A percentile compares a stretch with the other conserved stretches of the same genome.
Evolutionary conservation across 2,888 invertebrate species (phyloP).

Genomic region (Xestoiulus laeticollis): DNA sequence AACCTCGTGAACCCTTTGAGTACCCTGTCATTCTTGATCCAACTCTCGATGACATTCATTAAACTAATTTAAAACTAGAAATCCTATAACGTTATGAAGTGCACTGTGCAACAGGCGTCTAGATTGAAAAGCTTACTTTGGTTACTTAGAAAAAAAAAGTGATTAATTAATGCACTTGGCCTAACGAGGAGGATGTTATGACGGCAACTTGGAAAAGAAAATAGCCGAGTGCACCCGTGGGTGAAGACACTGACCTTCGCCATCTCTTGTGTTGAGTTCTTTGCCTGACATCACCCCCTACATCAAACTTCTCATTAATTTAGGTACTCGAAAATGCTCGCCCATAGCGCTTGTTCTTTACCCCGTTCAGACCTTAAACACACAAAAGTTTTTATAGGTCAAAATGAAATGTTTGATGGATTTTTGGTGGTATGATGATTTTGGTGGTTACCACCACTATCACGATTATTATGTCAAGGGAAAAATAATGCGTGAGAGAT

Average conservation of each 20-base stretch:
- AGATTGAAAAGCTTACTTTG: too few relatives aligned
- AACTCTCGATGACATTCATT: neutral
- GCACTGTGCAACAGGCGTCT: neutral
- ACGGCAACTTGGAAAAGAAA: neutral
- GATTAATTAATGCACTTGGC: neutral
- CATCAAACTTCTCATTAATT: slow-evolving; percentile 25
- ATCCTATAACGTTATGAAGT: neutral
- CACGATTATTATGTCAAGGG: neutral
- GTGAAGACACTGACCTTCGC: neutral
- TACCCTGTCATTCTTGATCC: neutral
- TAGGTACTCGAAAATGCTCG: neutral
- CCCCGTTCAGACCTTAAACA: neutral
- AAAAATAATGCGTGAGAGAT: too few relatives aligned
- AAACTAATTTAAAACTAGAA: too few relatives aligned
- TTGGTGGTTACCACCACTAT: too few relatives aligned
- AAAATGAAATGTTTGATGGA: neutral
- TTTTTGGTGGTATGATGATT: too few relatives aligned
- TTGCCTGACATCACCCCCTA: neutral
- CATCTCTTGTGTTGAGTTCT: neutral
- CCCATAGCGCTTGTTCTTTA: neutral
- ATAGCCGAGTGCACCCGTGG: neutral
- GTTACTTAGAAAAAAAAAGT: neutral
- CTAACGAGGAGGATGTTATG: neutral
- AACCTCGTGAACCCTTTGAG: too few relatives aligned
- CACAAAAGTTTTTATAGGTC: neutral